Base-by-base conservation (phyloP, 2,888 invertebrate species). In the Horisme vitalbata region DNA sequence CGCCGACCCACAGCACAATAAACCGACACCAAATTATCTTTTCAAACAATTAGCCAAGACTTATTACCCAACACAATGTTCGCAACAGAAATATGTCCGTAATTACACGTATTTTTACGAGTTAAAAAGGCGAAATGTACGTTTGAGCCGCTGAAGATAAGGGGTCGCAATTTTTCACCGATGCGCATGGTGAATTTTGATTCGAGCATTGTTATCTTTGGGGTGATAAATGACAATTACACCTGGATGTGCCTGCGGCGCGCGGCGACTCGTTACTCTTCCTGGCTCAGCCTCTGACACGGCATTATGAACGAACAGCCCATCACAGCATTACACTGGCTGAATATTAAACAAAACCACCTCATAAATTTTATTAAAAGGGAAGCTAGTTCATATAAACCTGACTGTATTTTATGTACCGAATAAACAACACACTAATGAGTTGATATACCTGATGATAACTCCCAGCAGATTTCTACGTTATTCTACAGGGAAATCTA, bases 1-100 rank as follows among this genome's bases (percentile, higher is more conserved):
- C 71, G 56, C 60, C 51, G 45, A 32, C 71, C 75, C 75, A 65
- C 61, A 65, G 66, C 67, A 78, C 78, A 79, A 83, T 83, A 83
- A 80, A 83, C 79, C 79, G 71, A 68, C 75, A 71, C 75, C 63
- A 77, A 82, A 86, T 84, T 83, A 83, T 84, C 80, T 84, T 83
- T 81, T 78, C 77, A 78, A 82, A 84, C 82, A 82, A 84, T 83
- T 82, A 83, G 70, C 65, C 59, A 60, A 74, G 78, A 78, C 75
- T 80, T 80, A 82, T 78, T 75, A 75, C 75, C 63, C 71, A 61
- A 61, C 70, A 68, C 63, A 69, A 65, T 64, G 64, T 62, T 63
- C 56, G 55, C 50, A 55, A 53, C 57, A 62, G 61, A 71, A 71
- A 71, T 71, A 63, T 57, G 53, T 56, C 53, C 60, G 61, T 68